Conservation (phyloP, 2,113 vertebrate genomes). For the Limanda limanda region DNA sequence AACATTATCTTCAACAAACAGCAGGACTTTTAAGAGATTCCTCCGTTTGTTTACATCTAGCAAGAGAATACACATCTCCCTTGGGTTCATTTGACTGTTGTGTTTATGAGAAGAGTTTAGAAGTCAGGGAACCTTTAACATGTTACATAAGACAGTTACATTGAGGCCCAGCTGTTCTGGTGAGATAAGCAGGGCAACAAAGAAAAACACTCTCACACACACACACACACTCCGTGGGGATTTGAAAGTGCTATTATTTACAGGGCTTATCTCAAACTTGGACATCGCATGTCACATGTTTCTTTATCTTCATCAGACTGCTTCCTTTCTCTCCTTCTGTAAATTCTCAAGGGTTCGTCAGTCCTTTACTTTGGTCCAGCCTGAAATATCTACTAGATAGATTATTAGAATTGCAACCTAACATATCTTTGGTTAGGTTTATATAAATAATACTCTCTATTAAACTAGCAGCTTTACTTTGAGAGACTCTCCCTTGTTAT, state of each 20-base stretch:
- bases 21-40: not conserved
- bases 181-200: constrained; percentile 33
- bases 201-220: constrained; percentile 1
- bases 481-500: not conserved
- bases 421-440: no score
- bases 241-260: constrained; percentile 32
- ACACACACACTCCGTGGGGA: not conserved
- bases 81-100: constrained; percentile 2
- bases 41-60: not conserved
- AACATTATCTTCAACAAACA: not conserved
- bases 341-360: not conserved
- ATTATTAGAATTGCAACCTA: no score
- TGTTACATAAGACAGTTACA: constrained; percentile 42
- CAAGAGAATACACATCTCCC: not conserved
- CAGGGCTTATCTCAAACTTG: constrained; percentile 13
- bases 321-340: not conserved
- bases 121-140: constrained; percentile 33
- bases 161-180: constrained; percentile 15
- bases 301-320: not conserved
- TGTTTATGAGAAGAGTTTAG: constrained; percentile 11
- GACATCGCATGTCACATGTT: not conserved
- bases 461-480: not conserved
- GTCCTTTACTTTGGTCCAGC: not conserved
- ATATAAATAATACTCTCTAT: no score
- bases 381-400: no score